Conservation (phyloP, 2,113 vertebrate species). For the Eulacestoma nigropectus region DNA sequence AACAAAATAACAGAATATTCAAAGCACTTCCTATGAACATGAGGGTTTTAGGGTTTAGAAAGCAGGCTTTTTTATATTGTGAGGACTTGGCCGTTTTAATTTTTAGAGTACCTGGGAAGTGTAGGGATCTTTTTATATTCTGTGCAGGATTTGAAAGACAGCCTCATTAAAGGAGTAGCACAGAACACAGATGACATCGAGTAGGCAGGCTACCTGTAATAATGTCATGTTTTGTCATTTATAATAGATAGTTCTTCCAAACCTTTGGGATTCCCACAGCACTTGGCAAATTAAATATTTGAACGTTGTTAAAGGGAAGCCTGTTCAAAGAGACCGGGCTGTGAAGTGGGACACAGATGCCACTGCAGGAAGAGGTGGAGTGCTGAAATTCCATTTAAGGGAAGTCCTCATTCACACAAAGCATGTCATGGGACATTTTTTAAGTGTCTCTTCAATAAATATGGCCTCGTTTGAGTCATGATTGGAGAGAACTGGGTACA, state of each 20-base stretch:
- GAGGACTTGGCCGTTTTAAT: constrained; percentile 39
- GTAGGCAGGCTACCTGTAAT: constrained; percentile 53
- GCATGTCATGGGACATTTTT: background rate
- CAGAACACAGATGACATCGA: constrained; percentile 29
- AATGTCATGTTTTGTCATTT: constrained; percentile 55
- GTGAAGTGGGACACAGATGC: background rate
- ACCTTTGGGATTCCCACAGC: constrained; percentile 42
- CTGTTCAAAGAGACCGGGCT: background rate
- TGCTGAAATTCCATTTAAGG: background rate
- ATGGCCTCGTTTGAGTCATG: background rate
- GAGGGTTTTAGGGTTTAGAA: constrained; percentile 8
- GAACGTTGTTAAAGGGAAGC: background rate
- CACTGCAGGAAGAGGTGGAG: background rate
- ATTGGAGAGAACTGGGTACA: background rate
- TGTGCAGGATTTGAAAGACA: constrained; percentile 18
- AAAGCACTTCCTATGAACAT: constrained; percentile 23
- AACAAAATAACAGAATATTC: constrained; percentile 58
- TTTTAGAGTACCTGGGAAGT: constrained; percentile 48
- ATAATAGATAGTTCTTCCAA: constrained; percentile 47
- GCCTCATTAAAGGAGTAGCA: constrained; percentile 33
- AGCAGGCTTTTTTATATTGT: background rate
- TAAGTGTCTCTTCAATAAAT: background rate
- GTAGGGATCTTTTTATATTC: constrained; percentile 11
- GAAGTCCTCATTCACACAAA: background rate
- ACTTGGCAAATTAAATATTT: constrained; percentile 40